A percentile compares a stretch with the other conserved stretches of the same genome.
phyloP scores from a whole-genome alignment of 2,113 vertebrate species.

The Mola mola region DNA sequence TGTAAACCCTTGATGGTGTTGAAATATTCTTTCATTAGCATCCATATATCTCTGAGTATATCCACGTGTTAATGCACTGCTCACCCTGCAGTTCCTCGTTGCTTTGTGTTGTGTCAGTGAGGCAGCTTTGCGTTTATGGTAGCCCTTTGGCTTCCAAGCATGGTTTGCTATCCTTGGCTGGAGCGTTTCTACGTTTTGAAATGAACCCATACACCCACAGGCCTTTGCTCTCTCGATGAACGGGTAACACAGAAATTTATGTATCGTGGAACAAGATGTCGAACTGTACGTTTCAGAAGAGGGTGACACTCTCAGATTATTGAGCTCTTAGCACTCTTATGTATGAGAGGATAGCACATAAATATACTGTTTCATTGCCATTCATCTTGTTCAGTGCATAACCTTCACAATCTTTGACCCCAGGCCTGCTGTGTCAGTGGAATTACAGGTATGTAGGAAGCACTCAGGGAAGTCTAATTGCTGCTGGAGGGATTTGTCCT shows the following conservation, averaged over 20 bases:
- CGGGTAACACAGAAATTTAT: conserved; percentile 21
- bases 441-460: conserved; percentile 54
- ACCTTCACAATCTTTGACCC: conserved; percentile 46
- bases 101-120: conserved; percentile 54
- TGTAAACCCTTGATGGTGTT: conserved; percentile 65
- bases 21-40: conserved; percentile 68
- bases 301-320: conserved; percentile 18
- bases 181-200: conserved; percentile 21
- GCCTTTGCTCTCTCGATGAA: not conserved
- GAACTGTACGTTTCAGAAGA: conserved; percentile 13
- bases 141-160: conserved; percentile 28
- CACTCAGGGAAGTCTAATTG: conserved; percentile 57
- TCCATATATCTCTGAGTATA: conserved; percentile 44
- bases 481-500: conserved; percentile 66
- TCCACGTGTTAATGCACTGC: conserved; percentile 57
- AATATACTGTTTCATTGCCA: conserved; percentile 32
- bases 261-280: conserved; percentile 5
- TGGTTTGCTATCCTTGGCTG: conserved; percentile 31
- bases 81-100: conserved; percentile 51
- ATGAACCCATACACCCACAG: conserved; percentile 22
- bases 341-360: conserved; percentile 20
- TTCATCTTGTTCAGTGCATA: conserved; percentile 54
- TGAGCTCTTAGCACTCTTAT: conserved; percentile 36
- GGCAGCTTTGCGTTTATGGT: conserved; percentile 47
- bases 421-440: conserved; percentile 37